Conservation (phyloP, 2,888 invertebrate species). For the Ormyrus thymus region DNA sequence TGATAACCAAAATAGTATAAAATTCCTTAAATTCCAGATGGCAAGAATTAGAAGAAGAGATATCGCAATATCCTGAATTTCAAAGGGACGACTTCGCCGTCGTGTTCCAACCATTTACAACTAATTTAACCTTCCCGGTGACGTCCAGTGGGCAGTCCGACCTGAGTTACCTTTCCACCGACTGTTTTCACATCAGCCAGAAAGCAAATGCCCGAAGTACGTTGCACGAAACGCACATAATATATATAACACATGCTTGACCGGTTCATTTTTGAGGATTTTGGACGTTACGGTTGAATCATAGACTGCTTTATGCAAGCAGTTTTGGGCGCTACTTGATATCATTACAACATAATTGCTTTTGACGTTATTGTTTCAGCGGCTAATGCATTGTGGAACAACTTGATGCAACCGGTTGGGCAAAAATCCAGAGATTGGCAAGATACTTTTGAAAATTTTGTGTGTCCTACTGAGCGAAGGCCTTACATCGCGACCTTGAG, state of each 20-base stretch:
- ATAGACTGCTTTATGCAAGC: not conserved
- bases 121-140: conserved; percentile 74
- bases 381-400: conserved; percentile 80
- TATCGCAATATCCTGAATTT: conserved; percentile 75
- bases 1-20: too few species aligned
- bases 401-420: conserved; percentile 77
- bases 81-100: conserved; percentile 78
- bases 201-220: conserved; percentile 78
- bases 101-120: conserved; percentile 77
- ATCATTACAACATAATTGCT: too few species aligned
- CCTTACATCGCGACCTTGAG: conserved; percentile 74
- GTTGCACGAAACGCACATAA: conserved; percentile 29
- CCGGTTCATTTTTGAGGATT: not conserved
- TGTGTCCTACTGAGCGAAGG: conserved; percentile 75
- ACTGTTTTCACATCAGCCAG: conserved; percentile 82
- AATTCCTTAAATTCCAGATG: conserved; percentile 69
- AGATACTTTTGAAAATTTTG: conserved; percentile 70
- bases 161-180: conserved; percentile 77
- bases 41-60: conserved; percentile 76
- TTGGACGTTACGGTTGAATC: not conserved
- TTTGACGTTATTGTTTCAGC: conserved; percentile 69
- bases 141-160: conserved; percentile 74
- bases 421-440: conserved; percentile 74
- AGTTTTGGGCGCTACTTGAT: conserved; percentile 3
- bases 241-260: not conserved